Base-by-base conservation (phyloP, 2,888 invertebrate species). In the Zhengitettix transpicula region DNA sequence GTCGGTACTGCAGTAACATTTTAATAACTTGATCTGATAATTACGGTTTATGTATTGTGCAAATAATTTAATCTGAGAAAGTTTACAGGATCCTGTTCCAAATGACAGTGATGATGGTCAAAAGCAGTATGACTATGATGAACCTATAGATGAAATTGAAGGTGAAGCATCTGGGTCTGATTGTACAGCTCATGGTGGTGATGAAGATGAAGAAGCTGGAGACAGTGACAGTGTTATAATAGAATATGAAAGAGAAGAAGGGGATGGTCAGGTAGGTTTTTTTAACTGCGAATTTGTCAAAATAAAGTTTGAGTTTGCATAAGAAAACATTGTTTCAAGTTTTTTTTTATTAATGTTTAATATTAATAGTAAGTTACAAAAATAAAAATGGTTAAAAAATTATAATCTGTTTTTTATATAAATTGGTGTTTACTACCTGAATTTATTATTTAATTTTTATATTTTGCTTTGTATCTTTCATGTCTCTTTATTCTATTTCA, bases 231-330 rank as follows among this genome's bases (percentile, higher is more conserved):
- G 78, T 60, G 77, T 80, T 55, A 58, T 61, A 10, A 58, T 61
- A 61, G 79, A 73, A 68, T 79, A 78, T 63, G 83, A 85, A 66
- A 75, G 83, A 60, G 84, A 82, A 67, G 80, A 85, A 71, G 85
- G 84, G 1, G 88, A 87, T 70, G 84, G 81, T 56, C 84, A 87
- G 78, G 85, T 75, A 67, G 66, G 63, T 42, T 81, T 71, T 72
- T 72, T 64, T 58, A 44, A 28, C 28, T 14, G 16, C 14, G 14
- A 42, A 14, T 16, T 14, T 10, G n/a, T n/a, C n/a, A n/a, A n/a
- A n/a, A n/a, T n/a, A n/a, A n/a, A n/a, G n/a, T n/a, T n/a, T n/a
- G n/a, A n/a, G n/a, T n/a, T n/a, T n/a, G n/a, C n/a, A n/a, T n/a
- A n/a, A n/a, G n/a, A n/a, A n/a, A n/a, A n/a, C n/a, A n/a, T n/a